A percentile compares a stretch with the other conserved stretches of the same genome.
Evolutionary conservation across 2,797 vertebrate species (phyloP).

Genomic region (Myiothlypis coronata): DNA sequence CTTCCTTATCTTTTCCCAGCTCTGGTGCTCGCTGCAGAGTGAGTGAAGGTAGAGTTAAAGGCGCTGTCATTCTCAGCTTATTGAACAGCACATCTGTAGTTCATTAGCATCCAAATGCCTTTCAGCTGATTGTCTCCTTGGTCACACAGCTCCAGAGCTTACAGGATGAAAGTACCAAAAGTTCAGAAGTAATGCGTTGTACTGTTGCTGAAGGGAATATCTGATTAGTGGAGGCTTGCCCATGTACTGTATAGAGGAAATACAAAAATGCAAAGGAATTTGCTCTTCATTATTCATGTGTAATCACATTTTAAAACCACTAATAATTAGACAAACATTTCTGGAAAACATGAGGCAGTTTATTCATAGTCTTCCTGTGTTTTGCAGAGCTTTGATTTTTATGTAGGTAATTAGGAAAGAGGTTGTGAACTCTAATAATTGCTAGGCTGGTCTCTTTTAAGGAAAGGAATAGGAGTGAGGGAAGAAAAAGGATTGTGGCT

Average conservation of each 20-base stretch:
- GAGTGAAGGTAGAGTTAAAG: neutral
- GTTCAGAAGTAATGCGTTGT: neutral
- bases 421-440: neutral
- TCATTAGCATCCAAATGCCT: conserved; percentile 42
- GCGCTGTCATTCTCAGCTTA: neutral
- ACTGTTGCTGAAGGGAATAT: neutral
- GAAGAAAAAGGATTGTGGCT: neutral
- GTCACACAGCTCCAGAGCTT: neutral
- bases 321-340: neutral
- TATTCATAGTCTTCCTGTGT: neutral
- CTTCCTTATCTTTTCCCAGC: neutral
- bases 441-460: neutral
- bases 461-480: neutral
- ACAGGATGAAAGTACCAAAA: neutral
- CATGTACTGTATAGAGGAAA: neutral
- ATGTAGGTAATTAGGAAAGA: neutral
- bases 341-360: neutral
- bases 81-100: neutral
- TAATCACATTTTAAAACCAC: neutral
- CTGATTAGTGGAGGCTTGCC: neutral
- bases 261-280: neutral
- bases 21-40: neutral
- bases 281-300: neutral
- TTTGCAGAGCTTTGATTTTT: neutral
- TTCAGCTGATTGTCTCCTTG: conserved; percentile 17